Conservation (phyloP, 2,113 vertebrate genomes). For the Euleptes europaea region DNA sequence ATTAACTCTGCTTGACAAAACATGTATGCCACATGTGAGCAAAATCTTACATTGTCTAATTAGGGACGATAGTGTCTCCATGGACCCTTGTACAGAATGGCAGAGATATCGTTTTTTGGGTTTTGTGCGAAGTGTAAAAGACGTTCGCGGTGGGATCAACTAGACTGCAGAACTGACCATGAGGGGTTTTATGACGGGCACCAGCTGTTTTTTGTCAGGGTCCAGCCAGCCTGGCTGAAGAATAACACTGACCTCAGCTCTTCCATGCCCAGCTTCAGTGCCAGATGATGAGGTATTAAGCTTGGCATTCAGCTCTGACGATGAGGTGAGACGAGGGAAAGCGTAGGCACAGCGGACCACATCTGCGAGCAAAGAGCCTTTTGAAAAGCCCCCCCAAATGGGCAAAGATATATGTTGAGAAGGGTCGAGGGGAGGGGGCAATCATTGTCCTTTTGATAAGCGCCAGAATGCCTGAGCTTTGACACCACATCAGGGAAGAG, state of each 20-base stretch:
- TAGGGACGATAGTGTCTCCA: not conserved
- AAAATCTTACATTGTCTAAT: not conserved
- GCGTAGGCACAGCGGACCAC: not conserved
- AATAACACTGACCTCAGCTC: conserved; percentile 4
- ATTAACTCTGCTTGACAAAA: not conserved
- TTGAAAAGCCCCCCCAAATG: not conserved
- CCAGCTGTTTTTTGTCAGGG: conserved; percentile 6
- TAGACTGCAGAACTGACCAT: not conserved
- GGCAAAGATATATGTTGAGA: not conserved
- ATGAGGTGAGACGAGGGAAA: not conserved
- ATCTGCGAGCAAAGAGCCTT: not conserved
- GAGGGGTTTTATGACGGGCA: not conserved
- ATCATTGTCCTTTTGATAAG: conserved; percentile 23
- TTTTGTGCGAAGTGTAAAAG: not conserved
- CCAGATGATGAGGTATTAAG: conserved; percentile 18
- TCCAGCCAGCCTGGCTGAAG: not conserved
- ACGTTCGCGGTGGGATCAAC: not conserved
- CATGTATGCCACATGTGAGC: not conserved
- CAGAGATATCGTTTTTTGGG: not conserved
- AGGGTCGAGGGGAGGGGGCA: not conserved
- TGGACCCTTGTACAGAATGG: not conserved
- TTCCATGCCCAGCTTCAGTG: not conserved
- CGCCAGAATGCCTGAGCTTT: conserved; percentile 38
- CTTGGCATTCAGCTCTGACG: not conserved
- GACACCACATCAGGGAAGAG: conserved; percentile 49